These are phyloP conservation scores for Macroglossus sobrinus DNA, from an alignment of 2,113 vertebrate species.

Conservation along the genomic window DNA sequence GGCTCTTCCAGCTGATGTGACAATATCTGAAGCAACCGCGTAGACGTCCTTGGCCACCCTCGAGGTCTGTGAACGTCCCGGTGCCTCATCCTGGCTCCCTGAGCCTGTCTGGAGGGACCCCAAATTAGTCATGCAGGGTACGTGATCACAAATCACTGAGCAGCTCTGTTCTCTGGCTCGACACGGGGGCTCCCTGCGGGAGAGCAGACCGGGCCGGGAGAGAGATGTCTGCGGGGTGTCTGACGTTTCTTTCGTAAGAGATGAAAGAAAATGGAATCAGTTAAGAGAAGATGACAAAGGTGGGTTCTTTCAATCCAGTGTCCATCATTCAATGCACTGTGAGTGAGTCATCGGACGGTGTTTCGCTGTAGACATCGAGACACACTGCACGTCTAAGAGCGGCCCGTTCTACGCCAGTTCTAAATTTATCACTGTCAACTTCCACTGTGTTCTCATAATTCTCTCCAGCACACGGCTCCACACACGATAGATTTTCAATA, in stretches of 20 bases:
- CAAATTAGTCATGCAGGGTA: not conserved
- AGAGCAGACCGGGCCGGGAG: not conserved
- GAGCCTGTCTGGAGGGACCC: not conserved
- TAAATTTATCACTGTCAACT: not conserved
- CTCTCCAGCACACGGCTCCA: not conserved
- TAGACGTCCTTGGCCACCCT: not conserved
- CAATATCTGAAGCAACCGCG: not conserved
- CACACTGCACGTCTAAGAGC: not conserved
- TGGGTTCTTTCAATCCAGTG: not conserved
- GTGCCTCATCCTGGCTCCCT: not conserved
- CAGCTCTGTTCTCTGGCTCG: not conserved
- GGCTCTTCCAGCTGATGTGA: not conserved
- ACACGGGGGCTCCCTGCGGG: not conserved
- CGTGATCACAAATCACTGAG: not conserved
- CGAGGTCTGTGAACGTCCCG: not conserved
- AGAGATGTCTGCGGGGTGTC: not conserved
- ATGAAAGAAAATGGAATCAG: not conserved
- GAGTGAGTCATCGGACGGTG: not conserved
- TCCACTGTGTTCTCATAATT: not conserved
- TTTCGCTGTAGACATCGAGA: not conserved
- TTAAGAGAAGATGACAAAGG: not conserved
- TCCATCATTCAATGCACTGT: not conserved
- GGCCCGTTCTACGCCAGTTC: not conserved
- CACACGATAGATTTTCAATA: constrained; percentile 10
- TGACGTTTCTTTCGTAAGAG: not conserved